Conservation (phyloP, 2,888 invertebrate genomes). For the Noctuana brunneofusca region DNA sequence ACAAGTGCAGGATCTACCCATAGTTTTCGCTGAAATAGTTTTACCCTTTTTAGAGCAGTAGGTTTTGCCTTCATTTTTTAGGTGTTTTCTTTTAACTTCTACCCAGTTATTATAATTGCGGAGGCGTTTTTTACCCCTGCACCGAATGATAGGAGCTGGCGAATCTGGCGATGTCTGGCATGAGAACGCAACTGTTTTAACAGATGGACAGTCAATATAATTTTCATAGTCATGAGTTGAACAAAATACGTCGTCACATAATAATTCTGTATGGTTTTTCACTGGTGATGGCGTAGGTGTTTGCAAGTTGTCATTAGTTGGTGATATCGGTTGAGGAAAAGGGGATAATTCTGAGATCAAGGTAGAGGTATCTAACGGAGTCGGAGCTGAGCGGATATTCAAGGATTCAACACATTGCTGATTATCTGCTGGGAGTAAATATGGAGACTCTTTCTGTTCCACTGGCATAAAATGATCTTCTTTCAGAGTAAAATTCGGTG, state of each 20-base stretch:
- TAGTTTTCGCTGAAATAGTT: background rate
- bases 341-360: constrained; percentile 8
- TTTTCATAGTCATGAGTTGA: constrained; percentile 17
- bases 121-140: constrained; percentile 14
- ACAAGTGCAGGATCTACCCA: background rate
- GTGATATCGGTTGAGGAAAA: background rate
- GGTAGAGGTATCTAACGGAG: constrained; percentile 6
- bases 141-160: background rate
- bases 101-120: constrained; percentile 4
- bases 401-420: constrained; percentile 5
- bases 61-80: background rate
- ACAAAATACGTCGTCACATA: constrained; percentile 28
- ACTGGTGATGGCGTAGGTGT: constrained; percentile 7
- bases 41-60: constrained; percentile 4
- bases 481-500: background rate
- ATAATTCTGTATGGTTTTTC: constrained; percentile 15
- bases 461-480: constrained; percentile 7
- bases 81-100: constrained; percentile 8
- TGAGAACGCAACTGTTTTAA: constrained; percentile 3
- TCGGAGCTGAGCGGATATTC: constrained; percentile 5
- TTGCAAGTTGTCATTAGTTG: background rate
- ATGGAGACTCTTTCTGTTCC: constrained; percentile 2
- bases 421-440: constrained; percentile 11
- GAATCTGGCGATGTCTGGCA: constrained; percentile 2
- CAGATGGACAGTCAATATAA: background rate